Percentiles rank a stretch among this genome's conserved stretches.
Conservation (phyloP, 1,140 invertebrate species). For the Drosophila bipectinata region DNA sequence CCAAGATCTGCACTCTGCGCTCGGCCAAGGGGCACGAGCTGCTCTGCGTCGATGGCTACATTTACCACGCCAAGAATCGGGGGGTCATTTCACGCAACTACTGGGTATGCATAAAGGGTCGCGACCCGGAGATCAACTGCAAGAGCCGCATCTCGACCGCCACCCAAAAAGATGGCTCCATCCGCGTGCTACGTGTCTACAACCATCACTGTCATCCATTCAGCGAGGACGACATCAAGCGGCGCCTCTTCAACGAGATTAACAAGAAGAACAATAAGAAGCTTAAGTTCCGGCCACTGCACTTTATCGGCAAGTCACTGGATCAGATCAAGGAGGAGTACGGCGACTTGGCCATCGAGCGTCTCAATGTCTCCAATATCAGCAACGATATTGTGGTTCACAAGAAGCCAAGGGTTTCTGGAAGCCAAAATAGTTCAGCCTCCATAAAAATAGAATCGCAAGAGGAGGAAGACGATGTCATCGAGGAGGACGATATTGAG, state of each 20-base stretch:
- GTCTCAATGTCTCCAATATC: conserved; percentile 62
- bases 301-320: conserved; percentile 71
- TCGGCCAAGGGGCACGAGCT: conserved; percentile 77
- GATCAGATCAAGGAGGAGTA: conserved; percentile 71
- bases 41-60: conserved; percentile 76
- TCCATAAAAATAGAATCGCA: conserved; percentile 1
- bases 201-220: conserved; percentile 72
- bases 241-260: conserved; percentile 72
- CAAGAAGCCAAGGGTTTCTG: conserved; percentile 55
- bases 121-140: conserved; percentile 71
- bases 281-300: conserved; percentile 62
- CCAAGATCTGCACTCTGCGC: conserved; percentile 72
- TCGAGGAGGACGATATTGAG: conserved; percentile 50
- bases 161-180: conserved; percentile 62
- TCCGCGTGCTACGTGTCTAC: conserved; percentile 69
- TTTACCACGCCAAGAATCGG: conserved; percentile 77
- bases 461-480: conserved; percentile 44
- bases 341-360: conserved; percentile 67
- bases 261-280: conserved; percentile 72
- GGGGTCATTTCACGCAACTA: conserved; percentile 73
- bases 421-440: conserved; percentile 8
- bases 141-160: conserved; percentile 76
- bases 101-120: conserved; percentile 77
- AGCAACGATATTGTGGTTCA: conserved; percentile 62
- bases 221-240: conserved; percentile 73